Evolutionary conservation across 2,113 vertebrate species (phyloP).

Genomic region (Scartelaos histophorus): DNA sequence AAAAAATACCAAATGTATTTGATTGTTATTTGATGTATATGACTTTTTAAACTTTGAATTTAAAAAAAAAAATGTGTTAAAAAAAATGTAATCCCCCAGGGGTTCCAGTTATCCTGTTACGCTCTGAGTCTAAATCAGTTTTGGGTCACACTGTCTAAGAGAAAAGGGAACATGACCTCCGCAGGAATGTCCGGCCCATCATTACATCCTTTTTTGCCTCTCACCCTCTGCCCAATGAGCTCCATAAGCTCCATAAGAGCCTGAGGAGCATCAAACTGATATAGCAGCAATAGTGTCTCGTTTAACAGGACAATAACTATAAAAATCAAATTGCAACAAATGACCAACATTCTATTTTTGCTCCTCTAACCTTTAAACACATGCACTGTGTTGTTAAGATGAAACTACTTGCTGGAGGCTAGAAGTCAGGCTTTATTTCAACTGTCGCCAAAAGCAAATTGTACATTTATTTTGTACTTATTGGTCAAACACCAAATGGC

Average conservation of each 20-base stretch:
- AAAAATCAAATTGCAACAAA: slow-evolving; percentile 83
- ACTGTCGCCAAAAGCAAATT: slow-evolving; percentile 81
- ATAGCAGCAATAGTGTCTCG: slow-evolving; percentile 78
- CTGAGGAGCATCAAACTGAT: slow-evolving; percentile 89
- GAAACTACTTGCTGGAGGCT: slow-evolving; percentile 88
- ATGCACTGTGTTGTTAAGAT: slow-evolving; percentile 73
- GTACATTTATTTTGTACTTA: slow-evolving; percentile 74
- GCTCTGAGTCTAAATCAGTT: slow-evolving; percentile 3
- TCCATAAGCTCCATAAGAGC: slow-evolving; percentile 71
- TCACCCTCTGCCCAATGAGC: slow-evolving; percentile 55
- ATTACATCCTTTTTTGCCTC: slow-evolving; percentile 57
- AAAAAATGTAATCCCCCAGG: neutral
- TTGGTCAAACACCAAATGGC: slow-evolving; percentile 77
- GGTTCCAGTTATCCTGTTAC: neutral
- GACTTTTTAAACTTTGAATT: neutral
- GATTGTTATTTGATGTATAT: neutral
- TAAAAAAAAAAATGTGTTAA: neutral
- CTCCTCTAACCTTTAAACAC: slow-evolving; percentile 90
- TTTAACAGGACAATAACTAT: slow-evolving; percentile 86
- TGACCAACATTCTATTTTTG: slow-evolving; percentile 87
- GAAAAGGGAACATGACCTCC: slow-evolving; percentile 65
- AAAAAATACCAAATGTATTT: neutral
- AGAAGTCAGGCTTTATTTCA: slow-evolving; percentile 23
- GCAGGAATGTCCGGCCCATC: slow-evolving; percentile 58
- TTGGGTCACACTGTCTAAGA: slow-evolving; percentile 16